Evolutionary conservation across 2,113 vertebrate species (phyloP), one percentile per base, ranked within the genome.

Genomic region (Myocastor coypus): DNA sequence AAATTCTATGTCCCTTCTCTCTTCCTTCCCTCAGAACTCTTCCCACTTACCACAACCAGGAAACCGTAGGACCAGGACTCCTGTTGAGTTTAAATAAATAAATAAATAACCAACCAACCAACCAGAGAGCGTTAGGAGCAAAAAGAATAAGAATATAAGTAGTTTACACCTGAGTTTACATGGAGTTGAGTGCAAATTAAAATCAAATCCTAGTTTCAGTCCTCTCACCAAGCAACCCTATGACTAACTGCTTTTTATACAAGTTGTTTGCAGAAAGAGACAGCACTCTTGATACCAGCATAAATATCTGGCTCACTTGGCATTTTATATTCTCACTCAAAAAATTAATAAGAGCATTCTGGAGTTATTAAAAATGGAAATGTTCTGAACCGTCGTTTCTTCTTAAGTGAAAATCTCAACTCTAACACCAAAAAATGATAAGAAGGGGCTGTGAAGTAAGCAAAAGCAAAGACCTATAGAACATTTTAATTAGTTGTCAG

Each of bases 321-420:
- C 46, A 96, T 61, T 94, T 95, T 61, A 86, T 37, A 75, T 75
- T 80, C 63, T 89, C 91, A 68, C 10, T 88, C 71, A 50, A 87
- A 73, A 73, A 86, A 91, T 88, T 92, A 94, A 34, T 64, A 95
- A 94, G 55, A 80, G 16, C 26, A 22, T 91, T 68, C 61, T 73
- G 22, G 19, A 91, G 30, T 83, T 94, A 73, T 55, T 89, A 83
- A 88, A 91, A 95, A 91, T 57, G 63, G 89, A 92, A 88, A 91
- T 11, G 85, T 82, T 83, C 82, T 86, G 28, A 91, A 91, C 78
- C 89, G 13, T 34, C 78, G 16, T 20, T 52, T 46, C 40, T 85
- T 91, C 84, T 82, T 68, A 80, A 81, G 81, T 83, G 32, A 68
- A 91, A 91, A 95, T 64, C 64, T 91, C 55, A 78, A 83, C 8